A percentile compares a stretch with the other conserved stretches of the same genome.
Evolutionary conservation across 2,113 vertebrate genomes (phyloP).

Genomic region (Syngnathoides biaculeatus): DNA sequence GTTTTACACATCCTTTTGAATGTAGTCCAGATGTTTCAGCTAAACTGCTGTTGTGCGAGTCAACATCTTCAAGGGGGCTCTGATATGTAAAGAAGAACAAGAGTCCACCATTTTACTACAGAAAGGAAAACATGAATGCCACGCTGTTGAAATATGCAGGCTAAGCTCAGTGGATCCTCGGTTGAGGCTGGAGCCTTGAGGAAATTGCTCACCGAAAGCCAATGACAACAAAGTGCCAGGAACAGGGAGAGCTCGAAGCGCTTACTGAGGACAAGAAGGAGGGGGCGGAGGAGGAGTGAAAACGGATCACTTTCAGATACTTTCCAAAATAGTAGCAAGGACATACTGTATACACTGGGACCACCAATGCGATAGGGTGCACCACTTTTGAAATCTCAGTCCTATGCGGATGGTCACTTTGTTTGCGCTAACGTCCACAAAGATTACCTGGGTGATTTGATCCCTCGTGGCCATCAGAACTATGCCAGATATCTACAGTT

Average conservation of each 20-base stretch:
- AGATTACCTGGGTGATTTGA: conserved; percentile 45
- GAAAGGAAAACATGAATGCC: conserved; percentile 33
- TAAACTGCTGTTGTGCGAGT: conserved; percentile 23
- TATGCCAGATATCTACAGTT: not conserved
- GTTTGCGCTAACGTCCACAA: conserved; percentile 43
- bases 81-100: not conserved
- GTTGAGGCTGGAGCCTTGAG: conserved; percentile 48
- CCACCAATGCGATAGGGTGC: conserved; percentile 25
- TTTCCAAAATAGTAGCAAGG: conserved; percentile 52
- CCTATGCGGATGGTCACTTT: conserved; percentile 43
- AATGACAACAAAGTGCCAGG: conserved; percentile 62
- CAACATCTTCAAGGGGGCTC: conserved; percentile 14
- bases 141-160: conserved; percentile 42
- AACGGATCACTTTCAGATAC: conserved; percentile 40
- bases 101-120: conserved; percentile 14
- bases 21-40: conserved; percentile 16
- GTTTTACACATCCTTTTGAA: conserved; percentile 13
- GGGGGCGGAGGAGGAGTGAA: not conserved
- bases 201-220: conserved; percentile 59
- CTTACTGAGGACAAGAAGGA: conserved; percentile 4
- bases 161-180: conserved; percentile 40
- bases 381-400: conserved; percentile 27
- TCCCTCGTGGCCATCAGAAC: conserved; percentile 12
- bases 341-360: conserved; percentile 36
- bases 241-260: conserved; percentile 38